These are phyloP conservation scores for Rhynchomys soricoides DNA, from an alignment of 2,113 vertebrate species.

Conservation along the genomic window DNA sequence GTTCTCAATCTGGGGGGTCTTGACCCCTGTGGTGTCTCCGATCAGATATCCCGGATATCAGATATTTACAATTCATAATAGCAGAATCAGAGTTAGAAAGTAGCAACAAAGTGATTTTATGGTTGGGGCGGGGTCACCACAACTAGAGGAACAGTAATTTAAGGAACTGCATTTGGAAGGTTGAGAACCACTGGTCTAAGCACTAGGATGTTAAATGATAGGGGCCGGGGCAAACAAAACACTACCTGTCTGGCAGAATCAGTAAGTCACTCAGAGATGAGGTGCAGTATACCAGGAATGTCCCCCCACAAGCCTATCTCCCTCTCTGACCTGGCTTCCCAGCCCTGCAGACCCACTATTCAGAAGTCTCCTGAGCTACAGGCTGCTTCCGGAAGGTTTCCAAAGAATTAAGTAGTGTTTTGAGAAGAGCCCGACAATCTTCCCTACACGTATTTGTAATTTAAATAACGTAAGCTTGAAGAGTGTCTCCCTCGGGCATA, in stretches of 20 bases:
- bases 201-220: rapidly evolving
- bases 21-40: neutral
- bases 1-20: too few relatives aligned
- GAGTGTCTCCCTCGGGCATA: constrained; percentile 81
- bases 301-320: neutral
- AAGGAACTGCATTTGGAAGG: neutral
- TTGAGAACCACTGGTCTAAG: neutral
- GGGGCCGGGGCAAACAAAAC: neutral
- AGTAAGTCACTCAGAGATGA: too few relatives aligned
- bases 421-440: constrained; percentile 82
- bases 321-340: neutral
- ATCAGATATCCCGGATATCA: neutral
- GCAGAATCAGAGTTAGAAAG: neutral
- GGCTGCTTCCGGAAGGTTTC: constrained; percentile 78
- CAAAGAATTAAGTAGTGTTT: constrained; percentile 81
- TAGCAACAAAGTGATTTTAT: neutral
- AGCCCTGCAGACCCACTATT: neutral
- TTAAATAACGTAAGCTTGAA: constrained; percentile 84
- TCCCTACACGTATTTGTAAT: constrained; percentile 85
- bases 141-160: neutral
- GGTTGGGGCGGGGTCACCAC: neutral
- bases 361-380: constrained; percentile 72
- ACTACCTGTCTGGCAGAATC: neutral
- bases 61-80: neutral
- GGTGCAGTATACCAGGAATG: neutral